Base-by-base conservation (phyloP, 2,888 invertebrate species). In the Hololepta plana region DNA sequence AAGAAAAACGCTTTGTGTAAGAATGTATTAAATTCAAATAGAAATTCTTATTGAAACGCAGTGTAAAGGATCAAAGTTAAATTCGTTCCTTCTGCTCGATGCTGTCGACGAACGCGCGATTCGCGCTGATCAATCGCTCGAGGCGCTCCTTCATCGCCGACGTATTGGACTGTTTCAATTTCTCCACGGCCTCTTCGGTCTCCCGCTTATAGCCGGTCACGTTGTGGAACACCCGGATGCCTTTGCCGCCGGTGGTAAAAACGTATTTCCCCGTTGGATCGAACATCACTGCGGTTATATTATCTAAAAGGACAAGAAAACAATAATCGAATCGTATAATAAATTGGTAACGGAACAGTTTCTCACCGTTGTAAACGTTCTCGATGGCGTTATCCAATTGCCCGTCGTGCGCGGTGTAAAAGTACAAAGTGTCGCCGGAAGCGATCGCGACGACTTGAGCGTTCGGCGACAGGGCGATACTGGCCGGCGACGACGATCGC, bases 191-290 rank as follows among this genome's bases (percentile, higher is more conserved):
- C 4, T 54, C 49, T 15, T 49, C 49, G 39, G 58, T 62, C 23
- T 46, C 52, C 37, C 52, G 57, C 28, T 60, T 57, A 40, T 67
- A 67, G 4, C 75, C 77, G n/a, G 72, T 63, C 4, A 77, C 59
- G 42, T 88, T 90, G 48, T 79, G 73, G 42, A 87, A 71, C 26
- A 88, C 64, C 20, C 77, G 62, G 7, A 88, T 68, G 24, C 72
- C 72, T 35, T 68, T 71, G 38, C 82, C 82, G 8, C 81, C 82
- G 28, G 74, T 62, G 1, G 71, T 67, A 36, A 77, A 61, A 21
- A 87, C 44, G 44, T 71, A 76, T 44, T 74, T 72, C 12, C 79
- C 76, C 32, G 67, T 62, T 3, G 76, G 63, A 46, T 85, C 81
- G 47, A 87, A 88, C 33, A 62, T 52, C 40, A 90, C 53, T 32